Base-by-base conservation (phyloP, 2,113 vertebrate genomes). In the Morone saxatilis region DNA sequence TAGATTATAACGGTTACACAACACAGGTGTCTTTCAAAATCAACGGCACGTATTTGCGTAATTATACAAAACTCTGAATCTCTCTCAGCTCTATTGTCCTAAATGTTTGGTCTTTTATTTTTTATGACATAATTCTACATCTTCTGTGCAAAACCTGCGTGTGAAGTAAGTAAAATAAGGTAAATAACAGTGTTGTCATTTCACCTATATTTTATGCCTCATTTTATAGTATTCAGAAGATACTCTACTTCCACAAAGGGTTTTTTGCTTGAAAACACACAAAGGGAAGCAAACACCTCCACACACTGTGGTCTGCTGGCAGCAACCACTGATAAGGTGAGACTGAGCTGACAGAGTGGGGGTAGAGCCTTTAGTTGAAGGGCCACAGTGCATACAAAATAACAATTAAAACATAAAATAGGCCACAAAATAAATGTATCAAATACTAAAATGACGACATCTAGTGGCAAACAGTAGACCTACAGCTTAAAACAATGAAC, bases 21-120 rank as follows among this genome's bases (percentile, higher is more conserved):
- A n/a, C 6, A 9, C 81, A 80, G 71, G 16, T 90, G 78, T 76
- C 51, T 57, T 56, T 81, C 17, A 56, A 66, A 17, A 60, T 36
- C 6, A 51, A 8, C 12, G 43, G 11, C 2, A 10, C 31, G 36
- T 36, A n/a, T 62, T 31, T 31, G 31, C 31, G 2, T 31, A 31
- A 31, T 31, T 31, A 2, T 31, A 3, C 31, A 31, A 31, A 31
- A 31, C 31, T 31, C 31, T 31, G 31, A 31, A 1, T 31, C 31
- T 31, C 40, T 22, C 12, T 20, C 31, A 40, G 14, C 60, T 19
- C 7, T 17, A 3, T 11, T 31, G 0, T 47, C 43, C 12, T 4
- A 40, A 19, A 13, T 70, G 43, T 53, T 19, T 53, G 31, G 16
- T 31, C 4, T 25, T 59, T 17, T 38, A 4, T 3, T 31, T 31